Base-by-base conservation (phyloP, 2,888 invertebrate species). In the Epinotia nisella region DNA sequence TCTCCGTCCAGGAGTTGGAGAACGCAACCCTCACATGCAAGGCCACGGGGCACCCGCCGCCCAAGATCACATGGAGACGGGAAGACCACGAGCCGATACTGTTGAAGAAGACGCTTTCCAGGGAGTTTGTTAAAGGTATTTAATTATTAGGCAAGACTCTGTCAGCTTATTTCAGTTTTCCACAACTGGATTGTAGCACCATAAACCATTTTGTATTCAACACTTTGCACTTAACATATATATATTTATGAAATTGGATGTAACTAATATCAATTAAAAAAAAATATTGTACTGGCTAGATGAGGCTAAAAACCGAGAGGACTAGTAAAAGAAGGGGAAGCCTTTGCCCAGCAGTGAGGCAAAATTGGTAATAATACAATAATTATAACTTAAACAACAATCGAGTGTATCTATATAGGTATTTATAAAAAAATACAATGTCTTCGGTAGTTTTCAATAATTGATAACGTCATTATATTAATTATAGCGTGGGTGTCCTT, bases 1-100 rank as follows among this genome's bases (percentile, higher is more conserved):
- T 97, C 84, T 96, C 96, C 29, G 97, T 97, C 15, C 95, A 96
- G 78, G 98, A 98, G 91, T 95, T 97, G 78, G 96, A 96, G 83
- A 97, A 97, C 80, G 97, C 97, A 0, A 96, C 96, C 3, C 93
- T 98, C n/a, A 95, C 95, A 29, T 98, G 98, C 84, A 96, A 96
- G 72, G 98, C 97, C 1, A 97, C 96, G 0, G 97, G 98, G 1
- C 96, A 96, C 77, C 98, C 98, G 0, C 93, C 95, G 15, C 97
- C 97, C 0, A 96, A 95, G 77, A 97, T 98, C 79, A 96, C 95
- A 11, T 98, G 98, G 98, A 94, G 96, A 77, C 91, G 97, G 65
- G 97, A 97, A 83, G 96, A 97, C 83, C 96, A 96, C 64, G 95
- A 95, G 80, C 94, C 94, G 66, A 94, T 95, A 74, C 83, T 95